phyloP scores from a whole-genome alignment of 2,888 invertebrate genomes.

The Dasysyrphus tricinctus region DNA sequence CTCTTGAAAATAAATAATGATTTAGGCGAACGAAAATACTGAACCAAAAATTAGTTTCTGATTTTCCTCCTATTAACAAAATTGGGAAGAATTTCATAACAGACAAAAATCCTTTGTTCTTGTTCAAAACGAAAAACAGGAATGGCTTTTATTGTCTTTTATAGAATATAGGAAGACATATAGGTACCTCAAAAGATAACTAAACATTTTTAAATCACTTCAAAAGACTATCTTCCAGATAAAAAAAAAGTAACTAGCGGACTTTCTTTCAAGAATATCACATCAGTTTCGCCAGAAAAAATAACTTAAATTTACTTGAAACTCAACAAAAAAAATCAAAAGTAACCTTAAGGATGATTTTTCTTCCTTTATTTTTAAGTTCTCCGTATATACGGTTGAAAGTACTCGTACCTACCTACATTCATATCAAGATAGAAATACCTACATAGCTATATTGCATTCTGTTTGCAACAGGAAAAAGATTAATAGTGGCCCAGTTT shows the following conservation, averaged over 20 bases:
- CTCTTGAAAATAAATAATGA: no score
- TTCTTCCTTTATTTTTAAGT: neutral
- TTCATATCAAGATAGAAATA: neutral
- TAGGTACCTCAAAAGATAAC: slow-evolving; percentile 20
- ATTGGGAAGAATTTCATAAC: neutral
- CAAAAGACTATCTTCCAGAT: slow-evolving; percentile 17
- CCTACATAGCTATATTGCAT: neutral
- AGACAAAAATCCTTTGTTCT: neutral
- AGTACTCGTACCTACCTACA: neutral
- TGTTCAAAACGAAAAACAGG: neutral
- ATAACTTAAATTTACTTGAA: neutral
- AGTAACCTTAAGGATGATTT: slow-evolving; percentile 17
- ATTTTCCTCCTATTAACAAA: no score
- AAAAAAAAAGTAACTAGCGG: slow-evolving; percentile 33
- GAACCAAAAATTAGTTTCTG: neutral
- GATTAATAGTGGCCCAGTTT: slow-evolving; percentile 69
- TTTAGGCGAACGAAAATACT: no score
- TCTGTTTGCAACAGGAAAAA: slow-evolving; percentile 57
- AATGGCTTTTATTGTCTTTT: neutral
- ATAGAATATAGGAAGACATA: neutral
- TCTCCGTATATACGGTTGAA: neutral
- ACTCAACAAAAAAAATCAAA: neutral
- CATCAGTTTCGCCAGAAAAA: slow-evolving; percentile 28
- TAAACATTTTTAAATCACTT: slow-evolving; percentile 37
- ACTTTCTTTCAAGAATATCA: slow-evolving; percentile 38